These are phyloP conservation scores for Limosa lapponica DNA, from an alignment of 2,797 vertebrate species.

Conservation along the genomic window DNA sequence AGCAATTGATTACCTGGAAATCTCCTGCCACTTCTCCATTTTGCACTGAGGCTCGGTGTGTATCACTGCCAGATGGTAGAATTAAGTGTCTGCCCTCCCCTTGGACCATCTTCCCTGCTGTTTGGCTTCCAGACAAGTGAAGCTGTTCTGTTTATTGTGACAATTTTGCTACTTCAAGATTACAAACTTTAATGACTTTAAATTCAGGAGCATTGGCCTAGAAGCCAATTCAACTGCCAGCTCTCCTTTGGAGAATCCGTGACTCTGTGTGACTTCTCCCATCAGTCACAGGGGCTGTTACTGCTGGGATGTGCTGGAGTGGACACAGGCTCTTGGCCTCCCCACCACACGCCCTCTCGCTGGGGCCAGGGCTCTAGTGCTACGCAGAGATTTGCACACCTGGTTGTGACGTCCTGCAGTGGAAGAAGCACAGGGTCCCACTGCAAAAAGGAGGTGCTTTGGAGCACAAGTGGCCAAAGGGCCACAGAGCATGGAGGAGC, in stretches of 20 bases:
- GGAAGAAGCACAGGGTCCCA: background rate
- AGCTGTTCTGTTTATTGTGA: background rate
- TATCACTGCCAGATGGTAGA: background rate
- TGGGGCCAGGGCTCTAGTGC: rapidly evolving
- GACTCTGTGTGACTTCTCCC: background rate
- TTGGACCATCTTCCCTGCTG: background rate
- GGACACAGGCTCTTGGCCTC: rapidly evolving
- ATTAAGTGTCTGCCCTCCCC: background rate
- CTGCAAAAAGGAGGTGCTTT: background rate
- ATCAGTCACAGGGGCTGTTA: background rate
- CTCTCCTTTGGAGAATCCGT: background rate
- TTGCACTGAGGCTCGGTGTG: background rate
- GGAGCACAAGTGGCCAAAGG: background rate
- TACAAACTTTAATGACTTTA: background rate
- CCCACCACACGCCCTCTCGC: rapidly evolving
- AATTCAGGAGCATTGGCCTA: background rate
- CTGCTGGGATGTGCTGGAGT: rapidly evolving
- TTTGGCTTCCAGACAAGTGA: background rate
- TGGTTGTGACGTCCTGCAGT: rapidly evolving
- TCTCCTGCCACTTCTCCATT: background rate
- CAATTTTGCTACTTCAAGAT: background rate
- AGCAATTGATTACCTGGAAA: background rate
- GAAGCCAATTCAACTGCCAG: background rate
- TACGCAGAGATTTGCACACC: background rate
- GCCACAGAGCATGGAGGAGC: background rate